Evolutionary conservation across 1,140 invertebrate species (phyloP), one percentile per base, ranked within the genome.

Genomic region (Drosophila takahashii): DNA sequence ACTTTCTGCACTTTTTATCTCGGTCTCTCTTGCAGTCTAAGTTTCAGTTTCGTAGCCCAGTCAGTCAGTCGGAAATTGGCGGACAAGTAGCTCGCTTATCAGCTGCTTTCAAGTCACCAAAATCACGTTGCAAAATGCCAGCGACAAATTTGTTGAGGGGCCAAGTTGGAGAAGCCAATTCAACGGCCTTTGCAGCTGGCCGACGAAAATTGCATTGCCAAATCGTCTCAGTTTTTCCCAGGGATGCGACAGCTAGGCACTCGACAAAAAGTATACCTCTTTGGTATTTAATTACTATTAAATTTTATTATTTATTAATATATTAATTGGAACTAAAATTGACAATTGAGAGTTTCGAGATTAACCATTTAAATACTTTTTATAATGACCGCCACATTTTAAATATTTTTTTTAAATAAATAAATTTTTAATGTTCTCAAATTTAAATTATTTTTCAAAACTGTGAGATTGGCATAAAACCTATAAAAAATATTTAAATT

Each of bases 111-210:
- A 77, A 84, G 80, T 66, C 52, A 67, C 66, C 36, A 51, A 75
- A 84, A 84, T 79, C 76, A 71, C 64, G 52, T 84, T 83, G 65
- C 79, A 70, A 80, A 83, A 75, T 64, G 81, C 48, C 60, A 85
- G 36, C 51, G 54, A 77, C 61, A 77, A 71, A 71, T 76, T 73
- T 76, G 53, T 61, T 11, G 16, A 44, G 48, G 62, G 62, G 47
- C 27, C 11, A 27, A 61, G 15, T 13, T 2, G 15, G 36, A 39
- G 16, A 18, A 59, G 39, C 29, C 62, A 53, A 50, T 42, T 67
- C 36, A n/a, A 36, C 52, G 13, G 26, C 22, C 11, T 16, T 26
- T 61, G 59, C 59, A 61, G 50, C 26, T 53, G 59, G 36, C 48
- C 62, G 48, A 1, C 42, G 15, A 36, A 56, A 78, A 78, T 39